Evolutionary conservation across 2,113 vertebrate genomes (phyloP).

Genomic region (Caloenas nicobarica): DNA sequence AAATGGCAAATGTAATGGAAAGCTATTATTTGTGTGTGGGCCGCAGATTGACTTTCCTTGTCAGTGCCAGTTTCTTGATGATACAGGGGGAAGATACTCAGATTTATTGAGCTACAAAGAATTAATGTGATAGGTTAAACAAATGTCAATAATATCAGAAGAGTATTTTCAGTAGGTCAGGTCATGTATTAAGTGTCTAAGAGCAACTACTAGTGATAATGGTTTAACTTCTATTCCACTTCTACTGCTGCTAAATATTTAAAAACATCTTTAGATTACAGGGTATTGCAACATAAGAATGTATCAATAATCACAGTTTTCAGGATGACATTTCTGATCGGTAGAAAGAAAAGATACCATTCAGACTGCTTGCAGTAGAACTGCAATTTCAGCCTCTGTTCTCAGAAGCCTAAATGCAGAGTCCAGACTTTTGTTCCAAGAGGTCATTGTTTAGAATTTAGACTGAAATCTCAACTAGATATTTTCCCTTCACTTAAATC

Average conservation of each 20-base stretch:
- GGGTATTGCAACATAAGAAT: not conserved
- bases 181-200: not conserved
- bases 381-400: not conserved
- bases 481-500: not conserved
- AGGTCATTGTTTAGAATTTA: not conserved
- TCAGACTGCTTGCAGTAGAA: not conserved
- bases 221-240: not conserved
- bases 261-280: not conserved
- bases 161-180: conserved; percentile 58
- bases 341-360: not conserved
- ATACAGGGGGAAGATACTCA: conserved; percentile 60
- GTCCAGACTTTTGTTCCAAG: not conserved
- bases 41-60: conserved; percentile 72
- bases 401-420: not conserved
- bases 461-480: not conserved
- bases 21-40: conserved; percentile 77
- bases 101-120: conserved; percentile 71
- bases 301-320: not conserved
- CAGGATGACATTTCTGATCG: not conserved
- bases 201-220: not conserved
- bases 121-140: conserved; percentile 71
- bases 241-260: not conserved
- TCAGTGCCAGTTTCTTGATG: conserved; percentile 56
- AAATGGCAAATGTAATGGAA: conserved; percentile 80
- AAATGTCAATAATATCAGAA: conserved; percentile 69